Percentiles rank a stretch among this genome's conserved stretches.
Evolutionary conservation across 2,797 vertebrate species (phyloP).

Genomic region (Perodicticus potto): DNA sequence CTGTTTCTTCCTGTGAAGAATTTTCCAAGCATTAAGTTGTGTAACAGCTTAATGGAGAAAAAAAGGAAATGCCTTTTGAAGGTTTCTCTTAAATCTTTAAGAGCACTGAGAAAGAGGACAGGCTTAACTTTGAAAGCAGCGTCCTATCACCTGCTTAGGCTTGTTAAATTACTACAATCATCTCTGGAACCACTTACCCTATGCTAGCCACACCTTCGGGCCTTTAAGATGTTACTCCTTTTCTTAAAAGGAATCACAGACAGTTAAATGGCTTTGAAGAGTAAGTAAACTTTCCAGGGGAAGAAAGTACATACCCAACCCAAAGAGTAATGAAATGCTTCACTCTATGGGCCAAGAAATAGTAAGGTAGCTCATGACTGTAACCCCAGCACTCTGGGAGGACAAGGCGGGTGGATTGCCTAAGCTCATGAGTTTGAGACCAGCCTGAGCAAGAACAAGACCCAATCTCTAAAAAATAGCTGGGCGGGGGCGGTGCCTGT

Average conservation of each 20-base stretch:
- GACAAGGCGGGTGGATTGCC: no score
- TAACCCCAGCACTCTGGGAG: no score
- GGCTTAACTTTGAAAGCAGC: constrained; percentile 48
- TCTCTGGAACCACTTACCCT: constrained; percentile 47
- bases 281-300: neutral
- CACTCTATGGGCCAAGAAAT: neutral
- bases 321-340: constrained; percentile 17
- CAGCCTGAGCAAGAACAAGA: no score
- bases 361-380: neutral
- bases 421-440: no score
- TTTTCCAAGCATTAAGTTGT: constrained; percentile 74
- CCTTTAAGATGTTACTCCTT: neutral
- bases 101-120: constrained; percentile 51
- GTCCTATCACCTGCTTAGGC: constrained; percentile 37
- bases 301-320: neutral
- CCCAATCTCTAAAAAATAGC: no score
- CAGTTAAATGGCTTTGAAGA: constrained; percentile 6
- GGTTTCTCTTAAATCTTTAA: constrained; percentile 66
- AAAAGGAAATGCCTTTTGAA: constrained; percentile 43
- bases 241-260: neutral
- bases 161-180: constrained; percentile 57
- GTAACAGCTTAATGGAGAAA: constrained; percentile 32
- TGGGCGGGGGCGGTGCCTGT: no score
- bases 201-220: constrained; percentile 8
- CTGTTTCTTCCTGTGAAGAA: constrained; percentile 76